A percentile compares a stretch with the other conserved stretches of the same genome.
These are phyloP conservation scores for Eupelmus urozonus DNA, from an alignment of 2,888 invertebrate genomes.

Conservation along the genomic window DNA sequence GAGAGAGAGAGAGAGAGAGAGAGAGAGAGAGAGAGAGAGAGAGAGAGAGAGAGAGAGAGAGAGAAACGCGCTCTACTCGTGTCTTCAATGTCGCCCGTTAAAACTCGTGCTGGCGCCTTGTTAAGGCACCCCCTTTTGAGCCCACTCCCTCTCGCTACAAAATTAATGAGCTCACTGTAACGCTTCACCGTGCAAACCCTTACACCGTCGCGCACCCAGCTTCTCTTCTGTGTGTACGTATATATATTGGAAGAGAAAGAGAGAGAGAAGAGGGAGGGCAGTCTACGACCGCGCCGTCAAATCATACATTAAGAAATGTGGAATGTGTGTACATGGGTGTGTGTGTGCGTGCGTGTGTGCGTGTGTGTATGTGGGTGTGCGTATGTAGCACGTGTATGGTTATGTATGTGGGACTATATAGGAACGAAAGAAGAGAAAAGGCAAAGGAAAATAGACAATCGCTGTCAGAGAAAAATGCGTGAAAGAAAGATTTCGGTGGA, in stretches of 20 bases:
- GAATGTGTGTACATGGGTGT: not conserved
- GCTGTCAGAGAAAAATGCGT: too few species aligned
- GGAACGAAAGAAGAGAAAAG: constrained; percentile 6
- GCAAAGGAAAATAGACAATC: too few species aligned
- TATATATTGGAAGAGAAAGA: too few species aligned
- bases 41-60: constrained; percentile 57
- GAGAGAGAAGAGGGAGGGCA: not conserved
- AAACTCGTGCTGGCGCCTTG: constrained; percentile 72
- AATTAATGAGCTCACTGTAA: constrained; percentile 76
- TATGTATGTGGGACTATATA: too few species aligned
- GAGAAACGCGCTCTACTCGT: constrained; percentile 57
- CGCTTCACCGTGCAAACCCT: constrained; percentile 73
- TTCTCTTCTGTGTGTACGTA: constrained; percentile 17
- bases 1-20: constrained; percentile 55
- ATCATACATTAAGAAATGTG: constrained; percentile 73
- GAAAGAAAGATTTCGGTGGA: too few species aligned
- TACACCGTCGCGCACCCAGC: constrained; percentile 64
- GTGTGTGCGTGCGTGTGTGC: not conserved
- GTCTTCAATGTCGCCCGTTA: constrained; percentile 73
- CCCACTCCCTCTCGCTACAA: constrained; percentile 66
- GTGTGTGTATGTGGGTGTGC: not conserved
- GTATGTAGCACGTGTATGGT: not conserved
- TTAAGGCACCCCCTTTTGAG: constrained; percentile 64
- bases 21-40: constrained; percentile 57
- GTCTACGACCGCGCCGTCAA: constrained; percentile 71